phyloP scores from a whole-genome alignment of 30 jellyfish, hydroid and myxozoan species.

The Turritopsis rubra region DNA sequence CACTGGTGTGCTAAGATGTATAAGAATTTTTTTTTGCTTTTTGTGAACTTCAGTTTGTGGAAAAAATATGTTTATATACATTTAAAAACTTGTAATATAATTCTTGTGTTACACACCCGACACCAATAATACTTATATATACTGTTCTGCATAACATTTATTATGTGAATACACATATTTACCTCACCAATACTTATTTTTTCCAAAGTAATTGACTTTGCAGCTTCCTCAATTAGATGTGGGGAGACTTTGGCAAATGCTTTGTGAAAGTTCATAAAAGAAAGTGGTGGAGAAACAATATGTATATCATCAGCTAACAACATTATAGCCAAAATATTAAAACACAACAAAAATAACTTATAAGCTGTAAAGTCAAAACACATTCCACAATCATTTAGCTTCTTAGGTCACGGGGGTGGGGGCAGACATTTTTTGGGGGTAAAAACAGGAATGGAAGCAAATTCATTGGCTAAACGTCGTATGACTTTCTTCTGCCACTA shows the following conservation, averaged over 20 bases:
- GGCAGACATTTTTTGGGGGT: too few relatives aligned
- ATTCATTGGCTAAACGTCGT: too few relatives aligned
- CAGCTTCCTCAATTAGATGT: neutral
- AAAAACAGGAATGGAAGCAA: too few relatives aligned
- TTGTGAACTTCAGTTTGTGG: neutral
- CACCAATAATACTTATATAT: too few relatives aligned
- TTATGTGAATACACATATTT: neutral
- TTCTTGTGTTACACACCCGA: too few relatives aligned
- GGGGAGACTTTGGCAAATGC: neutral
- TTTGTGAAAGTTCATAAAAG: neutral
- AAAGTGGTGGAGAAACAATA: too few relatives aligned
- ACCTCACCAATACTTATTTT: neutral
- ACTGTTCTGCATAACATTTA: neutral
- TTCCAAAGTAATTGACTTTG: neutral
- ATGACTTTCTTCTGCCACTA: too few relatives aligned
- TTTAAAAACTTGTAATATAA: too few relatives aligned
- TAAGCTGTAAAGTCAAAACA: neutral
- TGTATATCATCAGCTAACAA: too few relatives aligned
- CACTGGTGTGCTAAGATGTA: neutral
- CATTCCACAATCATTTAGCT: too few relatives aligned
- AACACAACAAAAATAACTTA: neutral
- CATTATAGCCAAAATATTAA: neutral
- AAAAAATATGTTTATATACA: neutral
- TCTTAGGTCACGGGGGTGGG: too few relatives aligned
- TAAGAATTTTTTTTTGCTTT: neutral